Evolutionary conservation across 2,113 vertebrate species (phyloP).

Genomic region (Elephas maximus): DNA sequence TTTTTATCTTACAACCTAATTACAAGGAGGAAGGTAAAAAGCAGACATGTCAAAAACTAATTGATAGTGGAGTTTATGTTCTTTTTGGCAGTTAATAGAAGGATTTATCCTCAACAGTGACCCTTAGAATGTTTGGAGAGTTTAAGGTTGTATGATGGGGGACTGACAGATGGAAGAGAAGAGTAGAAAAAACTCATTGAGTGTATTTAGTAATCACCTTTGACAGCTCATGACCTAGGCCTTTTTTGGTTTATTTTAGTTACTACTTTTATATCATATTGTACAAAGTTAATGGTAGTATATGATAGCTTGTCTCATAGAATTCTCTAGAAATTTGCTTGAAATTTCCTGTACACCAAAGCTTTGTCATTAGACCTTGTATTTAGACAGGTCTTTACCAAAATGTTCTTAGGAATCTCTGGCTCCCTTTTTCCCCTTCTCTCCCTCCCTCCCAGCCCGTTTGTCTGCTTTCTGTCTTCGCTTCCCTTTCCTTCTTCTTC

Average conservation of each 20-base stretch:
- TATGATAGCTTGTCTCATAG: constrained; percentile 20
- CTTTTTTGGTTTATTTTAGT: constrained; percentile 4
- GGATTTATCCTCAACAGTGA: not conserved
- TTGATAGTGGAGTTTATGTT: constrained; percentile 23
- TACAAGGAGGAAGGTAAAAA: not conserved
- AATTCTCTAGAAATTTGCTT: constrained; percentile 59
- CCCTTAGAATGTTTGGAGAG: not conserved
- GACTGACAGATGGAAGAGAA: constrained; percentile 1
- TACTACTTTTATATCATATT: constrained; percentile 49
- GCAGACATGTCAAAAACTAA: not conserved
- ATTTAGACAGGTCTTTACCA: not conserved
- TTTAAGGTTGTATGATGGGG: not conserved
- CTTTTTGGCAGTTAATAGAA: constrained; percentile 34
- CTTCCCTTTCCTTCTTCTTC: no score
- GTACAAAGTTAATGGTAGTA: constrained; percentile 27
- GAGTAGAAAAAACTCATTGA: not conserved
- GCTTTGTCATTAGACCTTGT: constrained; percentile 21
- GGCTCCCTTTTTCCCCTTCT: not conserved
- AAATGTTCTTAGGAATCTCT: constrained; percentile 47
- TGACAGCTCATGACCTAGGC: not conserved
- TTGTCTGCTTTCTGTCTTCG: no score
- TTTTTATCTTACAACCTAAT: constrained; percentile 1
- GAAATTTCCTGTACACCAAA: constrained; percentile 31
- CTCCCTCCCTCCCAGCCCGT: no score
- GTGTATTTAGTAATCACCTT: constrained; percentile 41